Percentiles rank a stretch among this genome's conserved stretches.
These are phyloP conservation scores for Brenthis ino DNA, from an alignment of 2,888 invertebrate species.

Conservation along the genomic window DNA sequence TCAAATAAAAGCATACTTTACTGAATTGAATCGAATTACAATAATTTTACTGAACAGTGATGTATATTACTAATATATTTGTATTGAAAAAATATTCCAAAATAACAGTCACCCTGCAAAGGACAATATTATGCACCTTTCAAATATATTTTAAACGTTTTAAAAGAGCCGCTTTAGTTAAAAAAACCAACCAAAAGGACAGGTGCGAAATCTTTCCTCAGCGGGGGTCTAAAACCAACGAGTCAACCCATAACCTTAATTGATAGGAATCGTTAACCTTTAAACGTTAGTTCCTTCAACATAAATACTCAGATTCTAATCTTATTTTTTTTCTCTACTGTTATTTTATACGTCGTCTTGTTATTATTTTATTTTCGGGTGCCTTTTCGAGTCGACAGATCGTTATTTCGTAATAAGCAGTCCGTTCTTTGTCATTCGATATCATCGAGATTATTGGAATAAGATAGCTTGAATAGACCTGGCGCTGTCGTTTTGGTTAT, in stretches of 20 bases:
- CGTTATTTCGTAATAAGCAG: slow-evolving; percentile 80
- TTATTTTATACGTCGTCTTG: slow-evolving; percentile 70
- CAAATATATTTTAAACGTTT: slow-evolving; percentile 50
- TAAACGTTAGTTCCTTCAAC: slow-evolving; percentile 75
- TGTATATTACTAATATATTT: not conserved
- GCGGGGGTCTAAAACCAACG: slow-evolving; percentile 68
- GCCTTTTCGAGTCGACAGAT: slow-evolving; percentile 67
- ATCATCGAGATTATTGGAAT: slow-evolving; percentile 66
- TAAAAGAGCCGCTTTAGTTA: slow-evolving; percentile 63
- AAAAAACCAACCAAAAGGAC: slow-evolving; percentile 56
- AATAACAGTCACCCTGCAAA: slow-evolving; percentile 50
- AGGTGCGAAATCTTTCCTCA: slow-evolving; percentile 69
- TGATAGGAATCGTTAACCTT: slow-evolving; percentile 81
- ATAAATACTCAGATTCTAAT: slow-evolving; percentile 79
- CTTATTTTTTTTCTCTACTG: slow-evolving; percentile 66
- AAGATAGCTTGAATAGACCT: slow-evolving; percentile 62
- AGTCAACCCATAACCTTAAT: slow-evolving; percentile 79
- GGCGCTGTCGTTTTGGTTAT: slow-evolving; percentile 67
- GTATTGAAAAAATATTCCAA: not conserved
- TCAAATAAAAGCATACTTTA: too few species aligned
- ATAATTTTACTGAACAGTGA: too few species aligned
- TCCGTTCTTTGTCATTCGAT: slow-evolving; percentile 79
- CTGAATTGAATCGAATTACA: too few species aligned
- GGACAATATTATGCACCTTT: slow-evolving; percentile 62
- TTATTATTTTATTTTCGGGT: slow-evolving; percentile 79